Conservation (phyloP, 2,888 invertebrate species). For the Sphaeridia pumilis region DNA sequence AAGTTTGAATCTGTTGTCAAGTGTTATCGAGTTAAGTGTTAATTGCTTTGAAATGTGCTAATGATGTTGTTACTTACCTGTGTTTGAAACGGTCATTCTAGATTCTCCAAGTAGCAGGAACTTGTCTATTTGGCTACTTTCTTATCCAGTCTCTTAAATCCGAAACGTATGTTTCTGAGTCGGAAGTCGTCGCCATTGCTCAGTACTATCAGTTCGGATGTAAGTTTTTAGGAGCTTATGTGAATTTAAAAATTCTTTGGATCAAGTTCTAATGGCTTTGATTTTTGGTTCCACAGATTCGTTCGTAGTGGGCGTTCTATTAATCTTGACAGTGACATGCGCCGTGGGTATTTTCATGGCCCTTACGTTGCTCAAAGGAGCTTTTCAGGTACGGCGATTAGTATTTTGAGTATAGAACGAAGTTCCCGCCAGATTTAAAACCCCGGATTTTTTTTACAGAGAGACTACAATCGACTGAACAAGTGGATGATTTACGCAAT, state of each 20-base stretch:
- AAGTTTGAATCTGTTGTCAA: background rate
- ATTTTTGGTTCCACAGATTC: slow-evolving; percentile 8
- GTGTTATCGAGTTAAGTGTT: background rate
- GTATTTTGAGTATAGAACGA: too few relatives aligned
- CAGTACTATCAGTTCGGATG: slow-evolving; percentile 9
- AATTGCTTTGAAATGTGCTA: too few relatives aligned
- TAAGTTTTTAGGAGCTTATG: background rate
- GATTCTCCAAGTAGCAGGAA: background rate
- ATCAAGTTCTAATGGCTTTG: background rate
- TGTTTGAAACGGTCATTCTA: too few relatives aligned
- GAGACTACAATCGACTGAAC: slow-evolving; percentile 5
- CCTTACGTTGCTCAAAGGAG: slow-evolving; percentile 8
- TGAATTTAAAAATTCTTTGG: background rate
- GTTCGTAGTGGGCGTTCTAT: slow-evolving; percentile 1
- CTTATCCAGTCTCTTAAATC: background rate
- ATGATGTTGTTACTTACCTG: too few relatives aligned
- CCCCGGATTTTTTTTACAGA: slow-evolving; percentile 1
- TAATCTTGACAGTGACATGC: background rate
- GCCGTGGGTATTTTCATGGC: slow-evolving; percentile 10
- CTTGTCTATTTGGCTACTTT: background rate
- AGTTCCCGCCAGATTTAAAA: background rate
- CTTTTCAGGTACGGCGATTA: slow-evolving; percentile 8
- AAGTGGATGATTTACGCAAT: slow-evolving; percentile 9
- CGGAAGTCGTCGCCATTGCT: background rate
- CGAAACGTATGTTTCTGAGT: background rate